Evolutionary conservation across 64 coral and sea anemone genomes (phyloP), one percentile per base, ranked within the genome.

Genomic region (Montipora cactus): DNA sequence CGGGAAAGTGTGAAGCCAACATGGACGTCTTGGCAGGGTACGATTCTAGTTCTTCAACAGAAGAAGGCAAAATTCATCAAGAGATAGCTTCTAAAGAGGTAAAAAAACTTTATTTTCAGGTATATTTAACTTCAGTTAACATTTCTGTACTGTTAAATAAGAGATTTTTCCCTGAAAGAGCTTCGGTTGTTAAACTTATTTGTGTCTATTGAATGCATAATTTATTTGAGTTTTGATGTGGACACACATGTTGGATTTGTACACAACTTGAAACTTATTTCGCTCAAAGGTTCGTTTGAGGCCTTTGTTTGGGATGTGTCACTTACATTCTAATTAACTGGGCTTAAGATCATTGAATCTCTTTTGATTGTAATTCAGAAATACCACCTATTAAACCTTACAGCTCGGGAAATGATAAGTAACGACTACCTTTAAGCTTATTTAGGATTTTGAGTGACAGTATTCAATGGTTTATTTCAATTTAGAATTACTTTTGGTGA

Each of bases 401-500:
- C 20, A 71, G 21, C 68, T 71, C 14, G 61, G 13, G 61, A 19
- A 64, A 12, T 15, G 0, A 64, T 4, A 11, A 5, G 8, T 21
- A 71, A 8, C 21, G 4, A 21, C 68, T 64, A 14, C 22, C 76
- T 10, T 16, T 37, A 37, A 37, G 37, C 37, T 78, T 49, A 49
- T 49, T 78, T 18, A 49, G 1, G 44, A 49, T 78, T 78, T 49
- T 50, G 59, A 86, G 62, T 86, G 82, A 86, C 82, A 72, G 66
- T 86, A 49, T 71, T 86, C 71, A 64, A 86, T 86, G 82, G 47
- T 86, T 86, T 86, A 72, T 86, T 86, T 86, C 66, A 86, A 86
- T 86, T 71, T 86, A 86, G 82, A 71, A 86, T 86, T 72, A 86
- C 82, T 71, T 86, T 86, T 71, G 64, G 82, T 86, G 82, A 86